phyloP scores from a whole-genome alignment of 2,113 vertebrate species.

The Pongo pygmaeus region DNA sequence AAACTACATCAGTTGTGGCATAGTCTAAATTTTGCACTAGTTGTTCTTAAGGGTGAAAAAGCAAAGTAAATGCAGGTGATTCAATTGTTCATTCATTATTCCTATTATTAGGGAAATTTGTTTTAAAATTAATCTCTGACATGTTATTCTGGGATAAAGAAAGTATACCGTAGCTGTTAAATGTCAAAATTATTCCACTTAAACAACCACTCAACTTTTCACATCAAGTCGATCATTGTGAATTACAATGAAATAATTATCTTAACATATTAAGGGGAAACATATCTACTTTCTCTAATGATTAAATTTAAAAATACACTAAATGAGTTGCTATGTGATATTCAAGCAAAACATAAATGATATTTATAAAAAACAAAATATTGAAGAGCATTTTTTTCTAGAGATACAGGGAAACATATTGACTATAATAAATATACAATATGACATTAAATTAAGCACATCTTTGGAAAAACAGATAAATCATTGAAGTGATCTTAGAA shows the following conservation, averaged over 20 bases:
- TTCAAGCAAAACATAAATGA: background rate
- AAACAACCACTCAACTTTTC: constrained; percentile 36
- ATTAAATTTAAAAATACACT: background rate
- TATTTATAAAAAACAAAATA: constrained; percentile 3
- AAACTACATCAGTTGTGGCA: background rate
- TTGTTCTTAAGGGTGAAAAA: constrained; percentile 27
- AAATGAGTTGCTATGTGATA: background rate
- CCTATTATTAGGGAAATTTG: constrained; percentile 49
- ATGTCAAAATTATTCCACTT: constrained; percentile 25
- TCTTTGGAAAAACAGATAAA: constrained; percentile 33
- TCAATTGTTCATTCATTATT: constrained; percentile 16
- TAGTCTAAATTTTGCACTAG: constrained; percentile 1
- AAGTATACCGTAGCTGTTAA: constrained; percentile 31
- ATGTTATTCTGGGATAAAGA: constrained; percentile 22
- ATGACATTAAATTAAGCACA: background rate
- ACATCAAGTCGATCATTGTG: constrained; percentile 7
- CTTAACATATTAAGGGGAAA: background rate
- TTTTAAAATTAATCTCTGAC: constrained; percentile 51
- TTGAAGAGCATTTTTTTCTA: background rate
- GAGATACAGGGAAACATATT: background rate
- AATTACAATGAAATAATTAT: constrained; percentile 33
- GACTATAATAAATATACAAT: background rate
- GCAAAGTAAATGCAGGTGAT: constrained; percentile 24
- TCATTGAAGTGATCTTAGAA: background rate
- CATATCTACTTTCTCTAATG: background rate